Evolutionary conservation across 2,888 invertebrate species (phyloP).

Genomic region (Noctua pronuba): DNA sequence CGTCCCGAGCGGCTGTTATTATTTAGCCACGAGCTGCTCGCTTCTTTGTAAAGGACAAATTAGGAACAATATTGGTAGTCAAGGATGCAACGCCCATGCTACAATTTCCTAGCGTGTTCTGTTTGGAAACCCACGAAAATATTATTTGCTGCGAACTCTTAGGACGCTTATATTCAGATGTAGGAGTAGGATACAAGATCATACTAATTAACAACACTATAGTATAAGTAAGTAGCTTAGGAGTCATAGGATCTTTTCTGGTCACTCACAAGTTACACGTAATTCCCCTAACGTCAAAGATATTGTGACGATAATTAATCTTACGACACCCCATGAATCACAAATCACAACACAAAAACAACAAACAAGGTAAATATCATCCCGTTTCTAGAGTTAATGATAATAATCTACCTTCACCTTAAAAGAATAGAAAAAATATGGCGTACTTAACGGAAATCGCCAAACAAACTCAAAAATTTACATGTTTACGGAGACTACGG

Average conservation of each 20-base stretch:
- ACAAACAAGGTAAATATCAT: too few relatives aligned
- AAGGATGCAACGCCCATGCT: background rate
- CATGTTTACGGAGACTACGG: background rate
- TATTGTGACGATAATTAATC: slow-evolving; percentile 3
- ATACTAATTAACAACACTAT: background rate
- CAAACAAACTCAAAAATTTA: background rate
- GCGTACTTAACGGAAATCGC: background rate
- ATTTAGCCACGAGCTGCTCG: too few relatives aligned
- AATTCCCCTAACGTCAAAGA: slow-evolving; percentile 1
- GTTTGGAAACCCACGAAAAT: background rate
- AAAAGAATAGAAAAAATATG: slow-evolving; percentile 8
- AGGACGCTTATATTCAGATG: background rate
- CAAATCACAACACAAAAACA: too few relatives aligned
- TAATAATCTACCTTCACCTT: background rate
- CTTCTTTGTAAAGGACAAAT: too few relatives aligned
- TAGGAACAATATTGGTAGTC: background rate
- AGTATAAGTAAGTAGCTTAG: too few relatives aligned
- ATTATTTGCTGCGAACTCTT: background rate
- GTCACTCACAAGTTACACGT: background rate
- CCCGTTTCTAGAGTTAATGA: too few relatives aligned
- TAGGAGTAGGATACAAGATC: background rate
- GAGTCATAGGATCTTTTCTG: background rate
- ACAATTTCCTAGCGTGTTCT: background rate
- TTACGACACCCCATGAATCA: slow-evolving; percentile 1
- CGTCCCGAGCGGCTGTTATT: too few relatives aligned